Evolutionary conservation across 2,113 vertebrate genomes (phyloP), one percentile per base, ranked within the genome.

Genomic region (Tupaia chinensis): DNA sequence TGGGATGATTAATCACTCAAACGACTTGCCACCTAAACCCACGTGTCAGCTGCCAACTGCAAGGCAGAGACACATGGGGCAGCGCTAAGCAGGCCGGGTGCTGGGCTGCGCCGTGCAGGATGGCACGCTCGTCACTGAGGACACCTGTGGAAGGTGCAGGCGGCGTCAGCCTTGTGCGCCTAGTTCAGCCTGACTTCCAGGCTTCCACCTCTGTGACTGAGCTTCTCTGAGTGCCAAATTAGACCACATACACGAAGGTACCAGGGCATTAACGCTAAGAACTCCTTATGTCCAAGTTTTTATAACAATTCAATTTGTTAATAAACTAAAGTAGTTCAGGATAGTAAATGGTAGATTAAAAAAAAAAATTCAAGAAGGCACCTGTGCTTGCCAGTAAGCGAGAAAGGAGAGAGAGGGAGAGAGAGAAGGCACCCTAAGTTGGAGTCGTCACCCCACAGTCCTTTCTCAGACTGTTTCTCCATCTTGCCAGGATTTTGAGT

Each of bases 101-200:
- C 20, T 8, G 34, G 22, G 22, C 68, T 69, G 68, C 0, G 1
- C 61, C 4, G 2, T 1, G 7, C 7, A 22, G 11, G 23, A 5
- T 7, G 25, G 53, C 1, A 7, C 19, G 3, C 5, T 76, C 0
- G n/a, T n/a, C 23, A 15, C 54, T 20, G 32, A 72, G 60, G 32
- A 27, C 0, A 7, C n/a, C 11, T 0, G 27, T 16, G 61, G 77
- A 82, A 25, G 7, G 65, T 0, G 0, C 1, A 1, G 53, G 44
- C 22, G 58, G 58, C 17, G 6, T 5, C 7, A 4, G 60, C 17
- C 22, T 11, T 5, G 60, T 54, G 27, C 0, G 0, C 32, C 44
- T 65, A 0, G 17, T 3, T 3, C 12, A 4, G 29, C 68, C 25
- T 0, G 9, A 17, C 56, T 7, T 58, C 15, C 7, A 19, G 56